These are phyloP conservation scores for Antheraea mylitta DNA, from an alignment of 1,140 invertebrate genomes.

Conservation along the genomic window DNA sequence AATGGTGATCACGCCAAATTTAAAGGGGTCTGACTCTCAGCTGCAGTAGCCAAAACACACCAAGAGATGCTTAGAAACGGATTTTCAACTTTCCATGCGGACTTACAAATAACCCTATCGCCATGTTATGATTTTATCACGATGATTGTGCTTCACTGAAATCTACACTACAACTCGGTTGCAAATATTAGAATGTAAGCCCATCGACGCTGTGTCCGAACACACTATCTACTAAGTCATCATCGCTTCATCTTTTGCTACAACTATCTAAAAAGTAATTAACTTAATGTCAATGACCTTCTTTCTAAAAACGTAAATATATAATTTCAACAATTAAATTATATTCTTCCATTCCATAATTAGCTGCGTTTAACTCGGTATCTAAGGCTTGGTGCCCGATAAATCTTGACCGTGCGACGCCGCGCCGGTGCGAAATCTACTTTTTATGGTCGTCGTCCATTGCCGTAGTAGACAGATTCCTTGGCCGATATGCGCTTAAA, in stretches of 20 bases:
- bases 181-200: too few species aligned
- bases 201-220: too few species aligned
- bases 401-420: slow-evolving; percentile 57
- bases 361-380: slow-evolving; percentile 38
- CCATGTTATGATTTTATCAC: too few species aligned
- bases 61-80: too few species aligned
- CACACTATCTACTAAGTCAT: too few species aligned
- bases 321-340: background rate
- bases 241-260: background rate
- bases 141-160: too few species aligned
- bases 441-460: slow-evolving; percentile 53
- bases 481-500: slow-evolving; percentile 55
- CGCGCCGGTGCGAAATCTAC: slow-evolving; percentile 51
- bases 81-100: too few species aligned
- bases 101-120: too few species aligned
- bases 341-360: slow-evolving; percentile 50
- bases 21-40: too few species aligned
- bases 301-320: background rate
- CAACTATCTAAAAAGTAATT: background rate
- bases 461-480: slow-evolving; percentile 52
- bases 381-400: slow-evolving; percentile 55
- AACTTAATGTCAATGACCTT: background rate
- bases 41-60: too few species aligned
- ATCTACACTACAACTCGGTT: too few species aligned
- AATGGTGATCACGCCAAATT: too few species aligned